phyloP scores from a whole-genome alignment of 1,140 invertebrate genomes.

The Lycorma delicatula region DNA sequence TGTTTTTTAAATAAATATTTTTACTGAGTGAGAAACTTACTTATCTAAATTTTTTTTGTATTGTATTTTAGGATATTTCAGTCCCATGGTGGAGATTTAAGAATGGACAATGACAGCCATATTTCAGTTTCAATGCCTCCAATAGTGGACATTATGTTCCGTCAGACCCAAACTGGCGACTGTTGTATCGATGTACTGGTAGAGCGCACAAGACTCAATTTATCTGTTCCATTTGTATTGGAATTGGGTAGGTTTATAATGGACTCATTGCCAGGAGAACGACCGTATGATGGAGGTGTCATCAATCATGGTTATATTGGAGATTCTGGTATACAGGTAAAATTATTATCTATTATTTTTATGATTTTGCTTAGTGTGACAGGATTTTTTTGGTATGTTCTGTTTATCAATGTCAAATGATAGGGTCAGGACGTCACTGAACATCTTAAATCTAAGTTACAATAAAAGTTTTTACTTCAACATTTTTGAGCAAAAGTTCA shows the following conservation, averaged over 20 bases:
- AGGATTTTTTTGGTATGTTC: too few species aligned
- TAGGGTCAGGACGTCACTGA: too few species aligned
- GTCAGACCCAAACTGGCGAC: constrained; percentile 52
- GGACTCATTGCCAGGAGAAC: constrained; percentile 51
- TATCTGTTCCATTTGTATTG: constrained; percentile 62
- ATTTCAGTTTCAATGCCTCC: constrained; percentile 56
- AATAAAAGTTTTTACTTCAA: too few species aligned
- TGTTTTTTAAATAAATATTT: too few species aligned
- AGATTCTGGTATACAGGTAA: constrained; percentile 36
- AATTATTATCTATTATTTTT: neutral
- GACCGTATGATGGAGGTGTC: constrained; percentile 49
- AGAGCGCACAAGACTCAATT: constrained; percentile 60
- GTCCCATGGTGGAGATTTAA: constrained; percentile 48
- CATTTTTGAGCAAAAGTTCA: too few species aligned
- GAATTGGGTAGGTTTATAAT: constrained; percentile 56
- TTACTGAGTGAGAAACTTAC: too few species aligned
- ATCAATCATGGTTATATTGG: constrained; percentile 59
- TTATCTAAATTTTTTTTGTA: constrained; percentile 4
- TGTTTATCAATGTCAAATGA: too few species aligned
- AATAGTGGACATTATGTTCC: constrained; percentile 54
- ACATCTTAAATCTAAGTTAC: too few species aligned
- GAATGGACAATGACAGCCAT: constrained; percentile 42
- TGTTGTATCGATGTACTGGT: constrained; percentile 56
- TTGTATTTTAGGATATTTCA: constrained; percentile 52
- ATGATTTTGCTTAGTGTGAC: neutral